Evolutionary conservation across 2,113 vertebrate genomes (phyloP).

Genomic region (Spermophilus dauricus): DNA sequence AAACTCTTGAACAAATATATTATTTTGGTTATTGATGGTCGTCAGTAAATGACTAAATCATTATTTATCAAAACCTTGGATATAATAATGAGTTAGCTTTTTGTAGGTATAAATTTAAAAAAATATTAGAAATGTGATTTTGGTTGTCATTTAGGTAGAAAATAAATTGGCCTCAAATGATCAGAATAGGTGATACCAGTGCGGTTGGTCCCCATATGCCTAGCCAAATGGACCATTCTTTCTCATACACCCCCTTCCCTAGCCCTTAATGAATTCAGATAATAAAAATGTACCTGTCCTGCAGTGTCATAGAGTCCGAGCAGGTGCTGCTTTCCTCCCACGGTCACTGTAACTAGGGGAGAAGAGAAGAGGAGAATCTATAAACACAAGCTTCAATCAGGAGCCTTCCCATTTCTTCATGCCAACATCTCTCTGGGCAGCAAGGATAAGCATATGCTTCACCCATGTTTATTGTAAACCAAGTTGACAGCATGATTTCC

Average conservation of each 20-base stretch:
- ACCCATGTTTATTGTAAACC: not conserved
- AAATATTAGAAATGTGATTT: slow-evolving; percentile 35
- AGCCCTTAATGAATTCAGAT: not conserved
- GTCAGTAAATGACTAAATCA: not conserved
- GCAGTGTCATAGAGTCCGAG: slow-evolving; percentile 95
- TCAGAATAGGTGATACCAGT: not conserved
- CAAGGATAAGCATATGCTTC: not conserved
- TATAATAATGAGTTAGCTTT: not conserved
- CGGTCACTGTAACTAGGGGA: slow-evolving; percentile 92
- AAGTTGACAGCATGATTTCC: slow-evolving; percentile 29
- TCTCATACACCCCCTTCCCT: not conserved
- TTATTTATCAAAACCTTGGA: not conserved
- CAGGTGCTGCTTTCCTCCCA: slow-evolving; percentile 94
- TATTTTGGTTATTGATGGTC: slow-evolving; percentile 15
- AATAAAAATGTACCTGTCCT: slow-evolving; percentile 91
- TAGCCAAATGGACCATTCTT: not conserved
- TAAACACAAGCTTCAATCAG: not conserved
- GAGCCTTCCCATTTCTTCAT: not conserved
- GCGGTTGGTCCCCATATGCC: not conserved
- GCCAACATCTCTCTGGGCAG: not conserved
- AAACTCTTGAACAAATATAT: slow-evolving; percentile 11
- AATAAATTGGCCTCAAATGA: not conserved
- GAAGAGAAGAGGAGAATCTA: slow-evolving; percentile 74
- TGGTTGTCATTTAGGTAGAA: not conserved
- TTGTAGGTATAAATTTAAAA: not conserved